Evolutionary conservation across 2,888 invertebrate species (phyloP), one percentile per base, ranked within the genome.

Genomic region (Hypomecis atomaria): DNA sequence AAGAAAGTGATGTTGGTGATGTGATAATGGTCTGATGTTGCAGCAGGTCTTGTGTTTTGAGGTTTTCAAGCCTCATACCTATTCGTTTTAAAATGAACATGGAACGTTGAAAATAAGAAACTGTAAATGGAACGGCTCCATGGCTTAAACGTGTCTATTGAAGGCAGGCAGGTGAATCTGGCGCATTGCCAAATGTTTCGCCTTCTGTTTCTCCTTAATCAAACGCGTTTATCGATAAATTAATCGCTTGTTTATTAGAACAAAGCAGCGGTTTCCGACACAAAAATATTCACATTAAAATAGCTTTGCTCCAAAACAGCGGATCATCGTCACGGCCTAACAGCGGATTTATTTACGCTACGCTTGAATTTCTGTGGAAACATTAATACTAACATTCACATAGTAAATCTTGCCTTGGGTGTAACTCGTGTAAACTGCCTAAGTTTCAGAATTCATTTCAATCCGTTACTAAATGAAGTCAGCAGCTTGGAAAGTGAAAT

Each of bases 251-350:
- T 78, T 78, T 76, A 74, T 69, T 73, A 77, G 70, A 77, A 78
- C 78, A 78, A 76, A 74, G 70, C 79, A 63, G 76, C 69, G 75
- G 82, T 81, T 79, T 73, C 81, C 72, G 73, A 78, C 78, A 77
- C 79, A 76, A 82, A 86, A 87, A 87, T 84, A 85, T 83, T 85
- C 86, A 85, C 80, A 82, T 23, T 23, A 23, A 23, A 23, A 1
- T 23, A 23, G 23, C 23, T 23, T 23, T 23, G 3, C 1, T 23
- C 79, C 74, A 71, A 85, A 88, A 86, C 83, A 85, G 81, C 79
- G 75, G 81, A 82, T 81, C 62, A 50, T 62, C 58, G 58, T 50
- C 45, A 62, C 65, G 62, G 55, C 55, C 56, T 49, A 58, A 43
- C 57, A 23, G 55, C n/a, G 34, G 50, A 59, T 59, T 62, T 67